Conservation (phyloP, 1,140 invertebrate species). For the Maconellicoccus hirsutus region DNA sequence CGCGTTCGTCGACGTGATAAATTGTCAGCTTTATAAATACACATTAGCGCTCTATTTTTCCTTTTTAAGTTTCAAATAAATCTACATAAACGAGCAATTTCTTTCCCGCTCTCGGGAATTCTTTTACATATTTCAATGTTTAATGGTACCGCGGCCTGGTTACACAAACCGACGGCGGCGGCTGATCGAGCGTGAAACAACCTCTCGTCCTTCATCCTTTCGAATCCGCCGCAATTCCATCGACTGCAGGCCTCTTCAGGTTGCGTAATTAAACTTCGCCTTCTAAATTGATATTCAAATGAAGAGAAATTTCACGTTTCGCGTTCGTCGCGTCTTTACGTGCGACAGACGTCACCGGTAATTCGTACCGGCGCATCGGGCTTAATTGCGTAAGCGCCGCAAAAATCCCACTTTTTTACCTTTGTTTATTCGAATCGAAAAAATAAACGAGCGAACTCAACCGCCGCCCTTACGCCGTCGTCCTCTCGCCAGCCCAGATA, state of each 20-base stretch:
- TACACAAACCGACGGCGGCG: not conserved
- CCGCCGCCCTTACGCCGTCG: too few relatives aligned
- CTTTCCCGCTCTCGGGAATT: constrained; percentile 1
- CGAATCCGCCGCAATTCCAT: not conserved
- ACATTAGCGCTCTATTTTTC: constrained; percentile 8
- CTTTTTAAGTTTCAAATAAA: constrained; percentile 5
- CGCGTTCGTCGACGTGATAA: not conserved
- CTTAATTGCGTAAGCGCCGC: too few relatives aligned
- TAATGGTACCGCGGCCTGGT: not conserved
- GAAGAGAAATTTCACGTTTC: not conserved
- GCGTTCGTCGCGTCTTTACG: too few relatives aligned
- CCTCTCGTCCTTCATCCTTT: not conserved
- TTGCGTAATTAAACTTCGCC: not conserved
- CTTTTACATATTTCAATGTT: constrained; percentile 9
- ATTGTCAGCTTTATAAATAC: constrained; percentile 9
- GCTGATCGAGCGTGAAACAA: not conserved
- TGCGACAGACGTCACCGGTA: too few relatives aligned
- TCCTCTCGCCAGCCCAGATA: too few relatives aligned
- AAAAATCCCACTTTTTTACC: too few relatives aligned
- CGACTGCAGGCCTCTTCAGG: not conserved
- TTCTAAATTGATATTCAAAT: not conserved
- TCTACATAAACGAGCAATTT: constrained; percentile 4
- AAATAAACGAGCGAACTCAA: too few relatives aligned
- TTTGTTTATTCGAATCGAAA: too few relatives aligned
- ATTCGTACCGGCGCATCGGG: too few relatives aligned